These are phyloP conservation scores for Setipinna tenuifilis DNA, from an alignment of 2,797 vertebrate genomes.

Conservation along the genomic window DNA sequence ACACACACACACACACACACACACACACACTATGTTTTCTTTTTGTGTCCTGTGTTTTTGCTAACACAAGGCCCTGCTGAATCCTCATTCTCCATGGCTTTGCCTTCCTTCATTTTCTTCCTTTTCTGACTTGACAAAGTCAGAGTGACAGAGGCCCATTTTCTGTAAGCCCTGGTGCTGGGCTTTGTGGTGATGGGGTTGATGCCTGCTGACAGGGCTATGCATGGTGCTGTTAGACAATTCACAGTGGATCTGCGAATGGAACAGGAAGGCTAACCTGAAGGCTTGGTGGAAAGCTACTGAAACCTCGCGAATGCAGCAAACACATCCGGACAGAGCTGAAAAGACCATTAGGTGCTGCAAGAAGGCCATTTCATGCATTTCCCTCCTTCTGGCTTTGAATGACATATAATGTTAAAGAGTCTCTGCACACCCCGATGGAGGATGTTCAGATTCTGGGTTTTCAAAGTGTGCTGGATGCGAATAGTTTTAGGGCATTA, in stretches of 20 bases:
- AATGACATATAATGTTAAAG: background rate
- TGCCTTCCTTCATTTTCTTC: background rate
- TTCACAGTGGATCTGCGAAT: background rate
- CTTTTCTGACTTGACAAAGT: slow-evolving; percentile 8
- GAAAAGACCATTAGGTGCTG: slow-evolving; percentile 1
- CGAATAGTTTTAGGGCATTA: background rate
- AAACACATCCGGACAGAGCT: slow-evolving; percentile 40
- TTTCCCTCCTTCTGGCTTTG: background rate
- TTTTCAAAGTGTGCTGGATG: background rate
- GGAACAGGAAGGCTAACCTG: too few relatives aligned
- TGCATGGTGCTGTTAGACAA: slow-evolving; percentile 31
- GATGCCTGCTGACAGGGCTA: slow-evolving; percentile 40
- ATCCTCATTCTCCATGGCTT: background rate
- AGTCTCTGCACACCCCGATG: background rate
- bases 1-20: too few relatives aligned
- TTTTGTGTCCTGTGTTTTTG: background rate
- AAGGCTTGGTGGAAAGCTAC: too few relatives aligned
- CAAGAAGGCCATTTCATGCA: background rate
- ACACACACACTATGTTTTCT: background rate
- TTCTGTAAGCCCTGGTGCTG: slow-evolving; percentile 37
- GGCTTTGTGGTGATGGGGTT: slow-evolving; percentile 31
- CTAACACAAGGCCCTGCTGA: background rate
- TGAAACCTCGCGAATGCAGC: background rate
- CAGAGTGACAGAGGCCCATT: background rate
- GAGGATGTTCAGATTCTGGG: background rate